Base-by-base conservation (phyloP, 2,797 vertebrate genomes). In the Trachurus trachurus region DNA sequence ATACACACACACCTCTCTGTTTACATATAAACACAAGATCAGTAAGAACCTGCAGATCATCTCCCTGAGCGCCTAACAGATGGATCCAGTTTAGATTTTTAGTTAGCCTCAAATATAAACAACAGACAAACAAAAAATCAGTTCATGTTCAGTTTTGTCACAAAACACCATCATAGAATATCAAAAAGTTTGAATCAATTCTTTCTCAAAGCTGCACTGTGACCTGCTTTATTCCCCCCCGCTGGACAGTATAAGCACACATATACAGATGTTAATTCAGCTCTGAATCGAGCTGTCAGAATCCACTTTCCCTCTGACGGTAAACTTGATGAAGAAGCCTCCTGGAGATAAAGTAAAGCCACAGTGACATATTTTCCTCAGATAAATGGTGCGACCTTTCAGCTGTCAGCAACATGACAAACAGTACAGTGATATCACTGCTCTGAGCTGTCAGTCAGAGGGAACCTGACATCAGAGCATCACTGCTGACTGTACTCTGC, bases 241-340 rank as follows among this genome's bases (percentile, higher is more conserved):
- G 47, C 44, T 7, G 44, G 26, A 52, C 21, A 57, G 9, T 15
- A 34, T 34, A 40, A 77, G 21, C 11, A 61, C 31, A 34, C 15
- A 52, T 7, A 72, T 68, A 40, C 58, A 22, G 47, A 71, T 62
- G 49, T 29, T 53, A 53, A 71, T 61, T 71, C 22, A 39, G 21
- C 34, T 12, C 47, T 1, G 42, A 42, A 44, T 34, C 60, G 21
- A 72, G 26, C 26, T 64, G 50, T 31, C 50, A 56, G 19, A 34
- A 56, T 40, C 50, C 22, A 34, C 50, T 64, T 72, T 22, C 22
- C 9, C 40, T 22, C 39, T 0, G 1, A 21, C 1, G 34, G 21
- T 54, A 22, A 52, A 26, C 64, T 53, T 66, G 50, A 66, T 64
- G 52, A 73, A 73, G 69, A 16, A 63, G 67, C n/a, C n/a, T 59